Evolutionary conservation across 2,797 vertebrate genomes (phyloP).

Genomic region (Rhabdophis nuchalis): DNA sequence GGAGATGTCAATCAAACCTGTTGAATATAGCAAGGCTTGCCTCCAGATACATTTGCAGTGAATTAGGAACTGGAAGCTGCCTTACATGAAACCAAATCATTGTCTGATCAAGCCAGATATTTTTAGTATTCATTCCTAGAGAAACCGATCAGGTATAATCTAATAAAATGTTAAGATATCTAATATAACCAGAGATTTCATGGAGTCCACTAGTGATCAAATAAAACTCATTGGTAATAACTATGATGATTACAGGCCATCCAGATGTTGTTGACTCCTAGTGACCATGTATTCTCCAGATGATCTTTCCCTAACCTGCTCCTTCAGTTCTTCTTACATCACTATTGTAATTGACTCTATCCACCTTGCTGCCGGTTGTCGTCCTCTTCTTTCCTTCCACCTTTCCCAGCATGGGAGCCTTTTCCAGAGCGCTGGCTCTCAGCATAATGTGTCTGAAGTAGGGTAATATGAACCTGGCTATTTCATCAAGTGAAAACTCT

Average conservation of each 20-base stretch:
- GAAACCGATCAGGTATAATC: background rate
- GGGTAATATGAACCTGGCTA: background rate
- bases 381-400: background rate
- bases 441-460: background rate
- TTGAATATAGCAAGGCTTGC: background rate
- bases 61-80: background rate
- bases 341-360: background rate
- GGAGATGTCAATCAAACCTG: background rate
- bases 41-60: background rate
- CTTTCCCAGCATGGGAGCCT: background rate
- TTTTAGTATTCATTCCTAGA: background rate
- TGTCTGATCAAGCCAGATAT: background rate
- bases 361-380: background rate
- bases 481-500: background rate
- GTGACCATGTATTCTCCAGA: background rate
- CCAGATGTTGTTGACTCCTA: background rate
- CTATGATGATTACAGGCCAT: background rate
- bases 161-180: background rate
- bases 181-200: background rate
- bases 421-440: background rate
- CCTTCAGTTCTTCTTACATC: background rate
- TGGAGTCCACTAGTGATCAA: background rate
- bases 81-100: background rate
- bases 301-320: background rate
- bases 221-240: background rate